A percentile compares a stretch with the other conserved stretches of the same genome.
These are phyloP conservation scores for Tachycineta bicolor DNA, from an alignment of 2,113 vertebrate genomes.

Conservation along the genomic window DNA sequence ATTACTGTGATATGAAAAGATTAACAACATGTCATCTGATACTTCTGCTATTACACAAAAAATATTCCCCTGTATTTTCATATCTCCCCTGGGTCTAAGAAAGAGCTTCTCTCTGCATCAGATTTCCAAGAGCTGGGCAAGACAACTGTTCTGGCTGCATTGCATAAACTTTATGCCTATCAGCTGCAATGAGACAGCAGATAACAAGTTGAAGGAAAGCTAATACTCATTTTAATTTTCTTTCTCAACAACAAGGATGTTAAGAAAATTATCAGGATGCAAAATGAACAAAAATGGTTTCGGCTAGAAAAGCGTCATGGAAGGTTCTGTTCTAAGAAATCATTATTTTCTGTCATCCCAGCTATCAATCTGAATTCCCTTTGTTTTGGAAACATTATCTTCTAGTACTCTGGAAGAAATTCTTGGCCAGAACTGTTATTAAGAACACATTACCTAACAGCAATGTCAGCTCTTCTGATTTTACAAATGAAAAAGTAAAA, in stretches of 20 bases:
- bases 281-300: background rate
- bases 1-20: background rate
- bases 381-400: background rate
- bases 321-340: background rate
- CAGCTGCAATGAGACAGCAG: background rate
- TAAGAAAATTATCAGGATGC: background rate
- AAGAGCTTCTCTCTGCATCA: background rate
- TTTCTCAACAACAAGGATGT: background rate
- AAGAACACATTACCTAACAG: background rate
- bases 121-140: background rate
- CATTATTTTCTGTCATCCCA: background rate
- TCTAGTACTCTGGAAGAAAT: background rate
- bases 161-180: background rate
- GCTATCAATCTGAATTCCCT: background rate
- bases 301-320: background rate
- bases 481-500: background rate
- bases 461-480: background rate
- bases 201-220: background rate
- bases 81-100: background rate
- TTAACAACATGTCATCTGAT: background rate
- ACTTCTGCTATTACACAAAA: background rate
- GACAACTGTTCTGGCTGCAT: accelerated
- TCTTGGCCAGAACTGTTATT: background rate
- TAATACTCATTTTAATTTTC: background rate
- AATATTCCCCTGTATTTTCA: background rate